phyloP scores from a whole-genome alignment of 2,113 vertebrate genomes.

The Takifugu flavidus region DNA sequence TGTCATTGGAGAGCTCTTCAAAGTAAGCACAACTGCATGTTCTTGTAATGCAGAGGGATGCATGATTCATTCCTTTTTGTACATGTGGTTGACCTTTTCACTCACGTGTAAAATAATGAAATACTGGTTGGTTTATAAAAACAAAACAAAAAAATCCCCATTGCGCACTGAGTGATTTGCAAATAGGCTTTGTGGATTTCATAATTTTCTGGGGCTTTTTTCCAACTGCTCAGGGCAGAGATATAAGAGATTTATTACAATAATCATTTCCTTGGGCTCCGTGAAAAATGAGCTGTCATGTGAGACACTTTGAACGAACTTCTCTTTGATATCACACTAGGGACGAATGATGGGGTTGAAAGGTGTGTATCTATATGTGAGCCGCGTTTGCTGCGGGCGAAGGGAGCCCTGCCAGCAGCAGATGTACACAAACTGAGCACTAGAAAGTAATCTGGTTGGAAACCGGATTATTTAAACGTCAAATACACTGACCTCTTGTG shows the following conservation, averaged over 20 bases:
- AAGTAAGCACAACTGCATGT: slow-evolving; percentile 51
- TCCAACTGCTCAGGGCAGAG: slow-evolving; percentile 27
- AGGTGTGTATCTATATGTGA: slow-evolving; percentile 28
- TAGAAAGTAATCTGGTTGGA: slow-evolving; percentile 3
- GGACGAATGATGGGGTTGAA: slow-evolving; percentile 57
- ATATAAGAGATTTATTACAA: slow-evolving; percentile 66
- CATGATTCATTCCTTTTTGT: slow-evolving; percentile 25
- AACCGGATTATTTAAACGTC: not conserved
- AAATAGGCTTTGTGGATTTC: slow-evolving; percentile 20
- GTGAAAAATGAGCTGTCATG: slow-evolving; percentile 67
- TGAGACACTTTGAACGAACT: slow-evolving; percentile 64
- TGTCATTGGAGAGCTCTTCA: slow-evolving; percentile 69
- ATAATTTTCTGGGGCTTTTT: slow-evolving; percentile 22
- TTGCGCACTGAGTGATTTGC: not conserved
- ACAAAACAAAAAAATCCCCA: not conserved
- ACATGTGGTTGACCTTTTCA: slow-evolving; percentile 18
- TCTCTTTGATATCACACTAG: slow-evolving; percentile 75
- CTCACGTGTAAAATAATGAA: slow-evolving; percentile 3
- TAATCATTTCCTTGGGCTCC: slow-evolving; percentile 66
- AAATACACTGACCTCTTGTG: too few species aligned
- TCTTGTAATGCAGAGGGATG: slow-evolving; percentile 27
- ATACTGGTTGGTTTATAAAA: slow-evolving; percentile 1
- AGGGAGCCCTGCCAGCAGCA: not conserved
- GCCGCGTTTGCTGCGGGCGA: slow-evolving; percentile 2
- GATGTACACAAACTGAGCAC: not conserved